Percentiles rank a stretch among this genome's conserved stretches.
Evolutionary conservation across 92 coral and sea anemone species (phyloP).

Genomic region (Epizoanthus rinbou): DNA sequence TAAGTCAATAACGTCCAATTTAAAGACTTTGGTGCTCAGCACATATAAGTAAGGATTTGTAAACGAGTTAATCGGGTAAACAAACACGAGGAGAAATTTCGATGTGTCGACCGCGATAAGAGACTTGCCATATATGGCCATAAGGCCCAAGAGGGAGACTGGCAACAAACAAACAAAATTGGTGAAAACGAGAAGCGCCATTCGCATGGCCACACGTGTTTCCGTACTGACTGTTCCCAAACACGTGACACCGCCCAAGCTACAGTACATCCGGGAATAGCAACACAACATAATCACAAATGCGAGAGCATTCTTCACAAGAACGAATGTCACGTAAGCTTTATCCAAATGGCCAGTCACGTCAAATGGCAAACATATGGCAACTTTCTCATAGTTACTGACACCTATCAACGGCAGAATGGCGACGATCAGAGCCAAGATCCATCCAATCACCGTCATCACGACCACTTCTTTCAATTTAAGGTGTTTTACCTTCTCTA

Average conservation of each 20-base stretch:
- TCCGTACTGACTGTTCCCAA: slow-evolving; percentile 47
- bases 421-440: slow-evolving; percentile 69
- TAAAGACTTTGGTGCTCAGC: slow-evolving; percentile 78
- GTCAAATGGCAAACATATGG: slow-evolving; percentile 91
- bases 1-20: slow-evolving; percentile 63
- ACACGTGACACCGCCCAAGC: slow-evolving; percentile 47
- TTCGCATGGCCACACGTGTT: slow-evolving; percentile 76
- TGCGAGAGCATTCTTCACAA: slow-evolving; percentile 76
- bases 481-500: slow-evolving; percentile 71
- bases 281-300: slow-evolving; percentile 76
- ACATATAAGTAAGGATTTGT: slow-evolving; percentile 93
- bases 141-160: slow-evolving; percentile 75
- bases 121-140: slow-evolving; percentile 80
- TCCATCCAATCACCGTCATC: slow-evolving; percentile 65
- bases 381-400: slow-evolving; percentile 85
- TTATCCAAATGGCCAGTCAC: slow-evolving; percentile 59
- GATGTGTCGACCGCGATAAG: slow-evolving; percentile 70
- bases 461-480: slow-evolving; percentile 55
- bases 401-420: slow-evolving; percentile 67
- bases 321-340: slow-evolving; percentile 76
- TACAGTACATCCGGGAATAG: slow-evolving; percentile 80
- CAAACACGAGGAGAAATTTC: slow-evolving; percentile 82
- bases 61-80: slow-evolving; percentile 88
- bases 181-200: slow-evolving; percentile 85
- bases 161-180: slow-evolving; percentile 96